Conservation (phyloP, 2,113 vertebrate genomes). For the Reinhardtius hippoglossoides region DNA sequence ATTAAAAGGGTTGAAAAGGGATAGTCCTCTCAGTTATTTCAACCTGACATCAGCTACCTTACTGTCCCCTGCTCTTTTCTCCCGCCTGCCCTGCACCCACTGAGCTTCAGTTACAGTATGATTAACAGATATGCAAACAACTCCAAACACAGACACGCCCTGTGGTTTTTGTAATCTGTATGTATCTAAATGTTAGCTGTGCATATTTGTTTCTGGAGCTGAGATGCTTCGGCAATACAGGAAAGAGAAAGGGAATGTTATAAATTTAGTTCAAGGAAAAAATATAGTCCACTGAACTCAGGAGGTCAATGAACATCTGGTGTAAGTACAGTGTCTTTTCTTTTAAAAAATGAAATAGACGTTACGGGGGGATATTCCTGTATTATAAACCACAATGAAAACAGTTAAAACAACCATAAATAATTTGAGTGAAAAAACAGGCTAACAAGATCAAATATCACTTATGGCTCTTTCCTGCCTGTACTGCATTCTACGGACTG, state of each 20-base stretch:
- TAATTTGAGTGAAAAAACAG: neutral
- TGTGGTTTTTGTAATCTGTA: slow-evolving; percentile 1
- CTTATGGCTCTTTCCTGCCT: neutral
- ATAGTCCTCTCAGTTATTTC: too few relatives aligned
- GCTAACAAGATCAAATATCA: neutral
- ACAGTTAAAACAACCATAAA: neutral
- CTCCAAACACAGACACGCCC: slow-evolving; percentile 14
- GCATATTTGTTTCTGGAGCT: neutral
- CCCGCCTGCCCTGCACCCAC: neutral
- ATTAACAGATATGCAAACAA: neutral
- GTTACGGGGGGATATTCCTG: neutral
- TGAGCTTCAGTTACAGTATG: neutral
- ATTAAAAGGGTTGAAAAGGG: too few relatives aligned
- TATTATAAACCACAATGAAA: neutral
- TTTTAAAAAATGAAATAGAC: neutral
- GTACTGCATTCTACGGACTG: neutral
- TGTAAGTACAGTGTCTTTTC: too few relatives aligned
- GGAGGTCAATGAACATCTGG: too few relatives aligned
- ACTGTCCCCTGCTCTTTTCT: neutral
- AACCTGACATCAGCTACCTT: too few relatives aligned
- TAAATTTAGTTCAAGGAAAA: neutral
- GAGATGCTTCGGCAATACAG: neutral
- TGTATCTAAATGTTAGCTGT: neutral
- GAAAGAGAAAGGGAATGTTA: neutral
- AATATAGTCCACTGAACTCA: neutral